Conservation (phyloP, 2,797 vertebrate species). For the Masticophis lateralis region DNA sequence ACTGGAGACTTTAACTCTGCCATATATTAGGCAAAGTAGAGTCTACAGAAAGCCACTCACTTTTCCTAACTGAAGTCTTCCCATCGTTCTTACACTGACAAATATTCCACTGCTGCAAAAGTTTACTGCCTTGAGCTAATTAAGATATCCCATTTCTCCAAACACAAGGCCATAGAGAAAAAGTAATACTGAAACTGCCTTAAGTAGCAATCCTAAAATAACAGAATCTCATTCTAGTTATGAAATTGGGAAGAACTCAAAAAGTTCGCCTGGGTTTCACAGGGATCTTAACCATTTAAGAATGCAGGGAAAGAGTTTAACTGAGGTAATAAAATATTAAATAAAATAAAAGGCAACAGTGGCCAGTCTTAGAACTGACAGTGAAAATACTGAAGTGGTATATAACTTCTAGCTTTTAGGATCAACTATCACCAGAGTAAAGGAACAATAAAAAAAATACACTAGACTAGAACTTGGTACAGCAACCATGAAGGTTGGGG, state of each 20-base stretch:
- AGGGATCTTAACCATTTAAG: neutral
- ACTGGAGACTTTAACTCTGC: conserved; percentile 56
- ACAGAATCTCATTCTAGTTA: neutral
- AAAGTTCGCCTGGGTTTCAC: neutral
- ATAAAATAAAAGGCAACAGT: conserved; percentile 10
- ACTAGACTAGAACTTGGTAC: neutral
- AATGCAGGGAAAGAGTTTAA: neutral
- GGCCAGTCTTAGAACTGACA: neutral
- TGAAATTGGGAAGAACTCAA: neutral
- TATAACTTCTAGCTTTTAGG: neutral
- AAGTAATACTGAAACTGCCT: neutral
- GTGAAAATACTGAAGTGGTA: neutral
- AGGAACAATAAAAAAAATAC: neutral
- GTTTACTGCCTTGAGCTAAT: neutral
- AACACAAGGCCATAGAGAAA: neutral
- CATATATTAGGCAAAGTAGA: conserved; percentile 55
- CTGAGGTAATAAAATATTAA: neutral
- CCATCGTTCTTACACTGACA: conserved; percentile 41
- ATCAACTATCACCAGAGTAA: neutral
- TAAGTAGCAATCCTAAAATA: neutral
- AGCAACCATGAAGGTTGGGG: neutral
- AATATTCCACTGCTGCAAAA: conserved; percentile 23
- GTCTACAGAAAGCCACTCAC: conserved; percentile 46
- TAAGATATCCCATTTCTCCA: neutral
- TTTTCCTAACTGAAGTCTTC: conserved; percentile 57